Conservation (phyloP, 2,888 invertebrate species). For the Pterostichus madidus region DNA sequence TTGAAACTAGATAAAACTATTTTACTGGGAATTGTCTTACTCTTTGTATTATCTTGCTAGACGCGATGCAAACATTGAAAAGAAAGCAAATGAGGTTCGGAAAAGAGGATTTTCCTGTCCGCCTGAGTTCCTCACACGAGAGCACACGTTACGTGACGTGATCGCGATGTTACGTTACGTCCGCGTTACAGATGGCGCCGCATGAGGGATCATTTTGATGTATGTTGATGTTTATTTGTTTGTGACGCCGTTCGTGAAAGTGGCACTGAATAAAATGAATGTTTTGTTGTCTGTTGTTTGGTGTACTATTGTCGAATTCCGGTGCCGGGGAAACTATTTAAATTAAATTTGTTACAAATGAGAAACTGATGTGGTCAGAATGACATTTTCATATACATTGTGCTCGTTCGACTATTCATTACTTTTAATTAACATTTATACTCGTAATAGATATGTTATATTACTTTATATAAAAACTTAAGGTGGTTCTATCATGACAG, state of each 20-base stretch:
- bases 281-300: constrained; percentile 4
- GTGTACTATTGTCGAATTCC: background rate
- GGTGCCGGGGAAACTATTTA: background rate
- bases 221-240: constrained; percentile 44
- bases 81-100: constrained; percentile 49
- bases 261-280: constrained; percentile 41
- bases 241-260: constrained; percentile 1
- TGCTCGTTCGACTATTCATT: too few species aligned
- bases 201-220: constrained; percentile 44
- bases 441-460: too few species aligned
- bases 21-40: background rate
- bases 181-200: constrained; percentile 8
- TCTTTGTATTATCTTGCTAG: constrained; percentile 15
- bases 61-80: constrained; percentile 45
- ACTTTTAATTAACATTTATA: too few species aligned
- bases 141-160: constrained; percentile 26
- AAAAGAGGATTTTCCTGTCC: constrained; percentile 44
- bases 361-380: background rate
- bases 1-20: constrained; percentile 10
- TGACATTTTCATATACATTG: too few species aligned
- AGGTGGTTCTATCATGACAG: too few species aligned
- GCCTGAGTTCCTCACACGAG: constrained; percentile 24
- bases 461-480: too few species aligned
- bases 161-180: background rate
- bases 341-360: background rate